phyloP scores from a whole-genome alignment of 2,797 vertebrate genomes.

The Benthosema pterotum region DNA sequence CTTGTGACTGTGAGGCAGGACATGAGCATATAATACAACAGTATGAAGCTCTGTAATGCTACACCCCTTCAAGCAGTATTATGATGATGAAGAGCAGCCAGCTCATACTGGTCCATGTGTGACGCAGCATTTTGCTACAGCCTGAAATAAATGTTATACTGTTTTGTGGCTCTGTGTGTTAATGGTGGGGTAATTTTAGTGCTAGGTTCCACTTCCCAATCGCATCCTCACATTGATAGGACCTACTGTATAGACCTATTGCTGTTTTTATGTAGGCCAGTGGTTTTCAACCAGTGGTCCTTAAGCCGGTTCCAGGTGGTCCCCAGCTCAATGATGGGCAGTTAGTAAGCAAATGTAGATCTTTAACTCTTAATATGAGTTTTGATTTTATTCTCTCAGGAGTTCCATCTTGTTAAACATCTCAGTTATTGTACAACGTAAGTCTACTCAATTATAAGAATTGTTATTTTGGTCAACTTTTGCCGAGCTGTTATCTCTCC shows the following conservation, averaged over 20 bases:
- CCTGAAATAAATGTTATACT: not conserved
- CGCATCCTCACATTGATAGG: no score
- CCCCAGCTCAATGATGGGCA: no score
- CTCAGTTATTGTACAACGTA: no score
- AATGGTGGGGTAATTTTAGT: not conserved
- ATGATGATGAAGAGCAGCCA: slow-evolving; percentile 11
- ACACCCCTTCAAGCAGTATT: slow-evolving; percentile 1
- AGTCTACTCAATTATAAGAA: no score
- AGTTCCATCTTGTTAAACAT: no score
- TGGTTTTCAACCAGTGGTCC: no score
- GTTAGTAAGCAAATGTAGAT: no score
- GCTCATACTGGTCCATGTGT: slow-evolving; percentile 7
- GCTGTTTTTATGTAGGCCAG: not conserved
- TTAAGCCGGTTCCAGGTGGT: no score
- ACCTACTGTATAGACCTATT: slow-evolving; percentile 1
- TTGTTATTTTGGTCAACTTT: no score
- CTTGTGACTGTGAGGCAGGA: slow-evolving; percentile 7
- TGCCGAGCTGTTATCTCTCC: no score
- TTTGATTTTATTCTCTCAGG: no score
- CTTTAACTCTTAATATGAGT: no score
- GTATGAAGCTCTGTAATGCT: not conserved
- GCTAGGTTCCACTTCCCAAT: not conserved
- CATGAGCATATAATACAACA: not conserved
- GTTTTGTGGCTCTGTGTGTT: not conserved
- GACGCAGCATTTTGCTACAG: slow-evolving; percentile 18